Conservation (phyloP, 2,113 vertebrate genomes). For the Alaudala cheleensis region DNA sequence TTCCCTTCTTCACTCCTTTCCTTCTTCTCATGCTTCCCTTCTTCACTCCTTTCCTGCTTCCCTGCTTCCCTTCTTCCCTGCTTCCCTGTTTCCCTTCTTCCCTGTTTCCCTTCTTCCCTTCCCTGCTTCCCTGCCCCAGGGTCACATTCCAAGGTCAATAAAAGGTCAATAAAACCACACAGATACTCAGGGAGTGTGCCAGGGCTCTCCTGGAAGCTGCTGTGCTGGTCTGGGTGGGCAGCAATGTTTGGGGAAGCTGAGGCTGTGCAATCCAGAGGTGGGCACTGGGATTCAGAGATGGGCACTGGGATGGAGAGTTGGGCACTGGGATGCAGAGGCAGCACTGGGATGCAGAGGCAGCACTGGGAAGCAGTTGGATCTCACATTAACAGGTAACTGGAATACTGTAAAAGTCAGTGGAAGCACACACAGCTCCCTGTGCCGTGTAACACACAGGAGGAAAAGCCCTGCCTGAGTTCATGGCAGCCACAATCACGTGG, state of each 20-base stretch:
- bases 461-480: rapidly evolving
- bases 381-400: rapidly evolving
- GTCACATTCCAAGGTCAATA: rapidly evolving
- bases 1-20: background rate
- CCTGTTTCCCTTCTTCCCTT: background rate
- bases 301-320: background rate
- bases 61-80: background rate
- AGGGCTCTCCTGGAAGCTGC: background rate
- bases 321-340: background rate
- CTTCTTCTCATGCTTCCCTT: background rate
- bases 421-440: rapidly evolving
- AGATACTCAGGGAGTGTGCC: rapidly evolving
- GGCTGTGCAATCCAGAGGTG: background rate
- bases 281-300: background rate
- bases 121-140: background rate
- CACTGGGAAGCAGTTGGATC: background rate
- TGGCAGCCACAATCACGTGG: rapidly evolving
- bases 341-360: background rate
- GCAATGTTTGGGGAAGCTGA: background rate
- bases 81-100: background rate
- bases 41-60: no score
- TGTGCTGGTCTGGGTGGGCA: background rate
- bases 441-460: rapidly evolving
- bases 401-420: rapidly evolving
- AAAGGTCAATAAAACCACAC: background rate